phyloP scores from a whole-genome alignment of 2,888 invertebrate genomes.

The Temnothorax rugatulus region DNA sequence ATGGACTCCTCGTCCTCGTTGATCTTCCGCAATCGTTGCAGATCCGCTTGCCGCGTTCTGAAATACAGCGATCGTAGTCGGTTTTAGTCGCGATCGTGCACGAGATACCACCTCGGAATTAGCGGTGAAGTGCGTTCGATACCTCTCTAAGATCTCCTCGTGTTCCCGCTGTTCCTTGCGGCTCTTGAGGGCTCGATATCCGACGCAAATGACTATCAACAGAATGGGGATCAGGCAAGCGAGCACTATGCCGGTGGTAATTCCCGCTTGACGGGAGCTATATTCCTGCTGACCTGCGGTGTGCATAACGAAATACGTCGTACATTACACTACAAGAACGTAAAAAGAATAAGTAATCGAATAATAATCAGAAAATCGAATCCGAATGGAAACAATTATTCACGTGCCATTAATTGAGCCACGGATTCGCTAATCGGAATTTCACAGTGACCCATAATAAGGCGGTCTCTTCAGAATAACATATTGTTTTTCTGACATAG shows the following conservation, averaged over 20 bases:
- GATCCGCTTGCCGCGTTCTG: conserved; percentile 78
- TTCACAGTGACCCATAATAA: not conserved
- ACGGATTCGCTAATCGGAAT: not conserved
- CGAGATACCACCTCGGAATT: conserved; percentile 2
- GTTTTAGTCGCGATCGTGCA: not conserved
- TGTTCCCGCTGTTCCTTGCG: conserved; percentile 87
- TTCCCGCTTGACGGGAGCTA: conserved; percentile 91
- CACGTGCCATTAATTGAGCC: not conserved
- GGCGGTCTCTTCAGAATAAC: not conserved
- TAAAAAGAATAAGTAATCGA: not conserved
- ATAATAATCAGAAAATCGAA: not conserved
- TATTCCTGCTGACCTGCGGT: conserved; percentile 92
- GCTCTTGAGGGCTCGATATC: conserved; percentile 89
- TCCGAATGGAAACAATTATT: not conserved
- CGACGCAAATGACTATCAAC: conserved; percentile 90
- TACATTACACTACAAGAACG: not conserved
- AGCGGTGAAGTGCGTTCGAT: conserved; percentile 32
- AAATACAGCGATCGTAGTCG: conserved; percentile 15
- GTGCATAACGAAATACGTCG: not conserved
- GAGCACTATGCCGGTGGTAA: conserved; percentile 92
- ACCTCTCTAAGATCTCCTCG: conserved; percentile 85
- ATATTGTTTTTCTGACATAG: not conserved
- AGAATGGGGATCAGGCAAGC: conserved; percentile 92
- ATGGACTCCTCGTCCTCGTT: conserved; percentile 79
- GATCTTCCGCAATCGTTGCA: conserved; percentile 79